These are phyloP conservation scores for Arvicanthis niloticus DNA, from an alignment of 2,113 vertebrate species.

Conservation along the genomic window DNA sequence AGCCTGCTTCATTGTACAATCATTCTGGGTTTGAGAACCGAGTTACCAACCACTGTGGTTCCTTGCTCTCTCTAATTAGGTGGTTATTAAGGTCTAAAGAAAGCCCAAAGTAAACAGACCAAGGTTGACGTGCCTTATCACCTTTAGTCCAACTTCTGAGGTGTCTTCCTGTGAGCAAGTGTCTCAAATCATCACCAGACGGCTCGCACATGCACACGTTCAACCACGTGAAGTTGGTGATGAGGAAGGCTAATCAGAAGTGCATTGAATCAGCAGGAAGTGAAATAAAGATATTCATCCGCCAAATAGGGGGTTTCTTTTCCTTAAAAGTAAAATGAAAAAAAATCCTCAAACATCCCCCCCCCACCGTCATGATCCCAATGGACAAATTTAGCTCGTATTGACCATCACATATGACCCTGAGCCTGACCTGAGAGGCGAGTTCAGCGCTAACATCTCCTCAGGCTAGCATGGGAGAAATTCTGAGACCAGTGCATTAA, in stretches of 20 bases:
- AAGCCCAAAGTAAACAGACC: constrained; percentile 50
- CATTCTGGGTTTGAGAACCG: constrained; percentile 45
- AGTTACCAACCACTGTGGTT: constrained; percentile 57
- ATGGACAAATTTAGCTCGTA: background rate
- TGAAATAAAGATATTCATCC: constrained; percentile 61
- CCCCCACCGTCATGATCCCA: constrained; percentile 4
- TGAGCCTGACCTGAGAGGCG: background rate
- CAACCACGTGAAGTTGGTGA: constrained; percentile 56
- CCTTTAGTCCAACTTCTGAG: constrained; percentile 30
- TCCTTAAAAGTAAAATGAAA: background rate
- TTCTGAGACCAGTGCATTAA: background rate
- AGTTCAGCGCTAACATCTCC: background rate
- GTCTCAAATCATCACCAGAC: constrained; percentile 65
- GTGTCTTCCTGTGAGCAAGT: constrained; percentile 55
- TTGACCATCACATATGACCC: background rate
- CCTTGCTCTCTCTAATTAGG: constrained; percentile 63
- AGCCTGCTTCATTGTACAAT: background rate
- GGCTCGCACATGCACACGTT: background rate
- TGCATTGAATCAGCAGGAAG: constrained; percentile 59
- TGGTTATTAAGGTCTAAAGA: constrained; percentile 58
- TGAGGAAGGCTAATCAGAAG: constrained; percentile 57
- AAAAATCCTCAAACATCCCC: background rate
- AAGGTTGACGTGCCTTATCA: constrained; percentile 56
- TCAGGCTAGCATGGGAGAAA: background rate
- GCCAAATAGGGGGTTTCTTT: constrained; percentile 62